Conservation (phyloP, 2,888 invertebrate species). For the Phaonia tiefii region DNA sequence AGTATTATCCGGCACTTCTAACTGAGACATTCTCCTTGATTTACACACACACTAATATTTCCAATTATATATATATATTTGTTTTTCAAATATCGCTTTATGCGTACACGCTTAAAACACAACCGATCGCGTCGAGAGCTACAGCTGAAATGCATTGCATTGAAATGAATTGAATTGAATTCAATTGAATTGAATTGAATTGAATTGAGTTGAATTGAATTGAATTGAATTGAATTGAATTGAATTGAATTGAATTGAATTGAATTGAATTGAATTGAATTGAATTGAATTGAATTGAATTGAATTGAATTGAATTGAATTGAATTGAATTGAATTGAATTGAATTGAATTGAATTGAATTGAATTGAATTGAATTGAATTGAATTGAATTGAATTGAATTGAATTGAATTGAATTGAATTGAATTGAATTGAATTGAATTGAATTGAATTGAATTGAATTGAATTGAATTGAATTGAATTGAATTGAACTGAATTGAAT, state of each 20-base stretch:
- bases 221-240: neutral
- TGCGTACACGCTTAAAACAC: too few relatives aligned
- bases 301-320: neutral
- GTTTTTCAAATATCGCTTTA: too few relatives aligned
- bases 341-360: neutral
- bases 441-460: neutral
- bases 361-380: neutral
- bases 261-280: neutral
- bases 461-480: neutral
- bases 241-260: neutral
- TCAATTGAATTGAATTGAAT: neutral
- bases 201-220: neutral
- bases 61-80: too few relatives aligned
- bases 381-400: neutral
- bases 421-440: neutral
- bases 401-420: neutral
- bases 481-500: neutral
- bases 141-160: too few relatives aligned
- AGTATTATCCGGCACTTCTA: too few relatives aligned
- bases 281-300: neutral
- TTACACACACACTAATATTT: too few relatives aligned
- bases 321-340: neutral
- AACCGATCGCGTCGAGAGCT: too few relatives aligned
- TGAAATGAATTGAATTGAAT: too few relatives aligned
- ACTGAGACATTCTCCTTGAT: too few relatives aligned